phyloP scores from a whole-genome alignment of 2,888 invertebrate genomes.

The Leuctra nigra region DNA sequence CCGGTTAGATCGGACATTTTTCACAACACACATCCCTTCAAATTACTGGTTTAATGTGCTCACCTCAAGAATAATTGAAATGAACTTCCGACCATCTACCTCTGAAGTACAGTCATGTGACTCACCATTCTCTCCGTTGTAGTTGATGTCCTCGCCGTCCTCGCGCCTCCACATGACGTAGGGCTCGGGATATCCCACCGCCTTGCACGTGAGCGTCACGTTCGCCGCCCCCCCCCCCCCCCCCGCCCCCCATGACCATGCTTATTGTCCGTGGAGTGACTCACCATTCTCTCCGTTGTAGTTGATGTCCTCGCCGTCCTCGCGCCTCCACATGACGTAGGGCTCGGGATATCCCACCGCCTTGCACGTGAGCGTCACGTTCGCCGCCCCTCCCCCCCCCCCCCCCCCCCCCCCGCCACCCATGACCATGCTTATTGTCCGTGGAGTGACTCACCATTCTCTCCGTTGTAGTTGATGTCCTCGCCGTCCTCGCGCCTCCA shows the following conservation, averaged over 20 bases:
- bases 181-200: conserved; percentile 82
- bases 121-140: conserved; percentile 86
- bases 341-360: conserved; percentile 86
- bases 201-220: too few species aligned
- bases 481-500: conserved; percentile 87
- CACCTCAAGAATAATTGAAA: too few species aligned
- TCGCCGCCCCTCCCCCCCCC: conserved; percentile 76
- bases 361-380: too few species aligned
- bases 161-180: conserved; percentile 91
- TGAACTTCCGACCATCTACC: too few species aligned
- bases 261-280: too few species aligned
- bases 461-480: conserved; percentile 84
- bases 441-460: conserved; percentile 62
- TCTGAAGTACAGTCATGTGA: too few species aligned
- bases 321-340: conserved; percentile 87
- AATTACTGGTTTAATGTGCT: too few species aligned
- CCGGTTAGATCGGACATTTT: too few species aligned
- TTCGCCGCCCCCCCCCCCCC: background rate
- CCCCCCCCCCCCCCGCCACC: background rate
- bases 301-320: conserved; percentile 82
- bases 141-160: conserved; percentile 81
- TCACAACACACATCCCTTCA: too few species aligned
- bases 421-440: background rate
- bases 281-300: conserved; percentile 87
- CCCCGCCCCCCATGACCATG: background rate